A percentile compares a stretch with the other conserved stretches of the same genome.
These are phyloP conservation scores for Drosophila repleta DNA, from an alignment of 1,140 invertebrate genomes.

Conservation along the genomic window DNA sequence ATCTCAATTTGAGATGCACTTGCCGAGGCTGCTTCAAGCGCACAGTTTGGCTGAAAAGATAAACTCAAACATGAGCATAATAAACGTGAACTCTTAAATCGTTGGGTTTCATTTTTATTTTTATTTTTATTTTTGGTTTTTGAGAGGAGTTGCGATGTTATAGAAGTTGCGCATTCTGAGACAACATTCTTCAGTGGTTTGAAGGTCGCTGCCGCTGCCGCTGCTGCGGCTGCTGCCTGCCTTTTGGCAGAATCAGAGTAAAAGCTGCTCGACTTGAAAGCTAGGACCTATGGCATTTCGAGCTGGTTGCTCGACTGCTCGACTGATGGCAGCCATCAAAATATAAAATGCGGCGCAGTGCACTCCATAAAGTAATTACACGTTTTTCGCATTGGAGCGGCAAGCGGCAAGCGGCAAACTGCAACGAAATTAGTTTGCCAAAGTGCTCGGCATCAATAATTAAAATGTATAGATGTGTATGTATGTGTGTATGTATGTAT, in stretches of 20 bases:
- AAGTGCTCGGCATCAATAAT: slow-evolving; percentile 61
- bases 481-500: background rate
- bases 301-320: background rate
- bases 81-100: slow-evolving; percentile 7
- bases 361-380: slow-evolving; percentile 77
- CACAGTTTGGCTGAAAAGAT: too few relatives aligned
- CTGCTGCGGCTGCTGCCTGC: slow-evolving; percentile 29
- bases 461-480: slow-evolving; percentile 43
- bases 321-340: slow-evolving; percentile 28
- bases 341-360: slow-evolving; percentile 62
- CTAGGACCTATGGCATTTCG: slow-evolving; percentile 67
- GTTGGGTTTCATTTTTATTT: too few relatives aligned
- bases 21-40: background rate
- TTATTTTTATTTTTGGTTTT: slow-evolving; percentile 15
- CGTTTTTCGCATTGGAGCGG: slow-evolving; percentile 27
- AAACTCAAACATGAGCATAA: slow-evolving; percentile 1
- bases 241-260: slow-evolving; percentile 77
- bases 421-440: slow-evolving; percentile 67
- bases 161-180: slow-evolving; percentile 36
- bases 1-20: background rate
- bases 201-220: slow-evolving; percentile 55
- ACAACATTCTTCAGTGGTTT: slow-evolving; percentile 63
- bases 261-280: slow-evolving; percentile 70
- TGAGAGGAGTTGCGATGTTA: slow-evolving; percentile 9
- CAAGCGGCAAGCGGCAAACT: slow-evolving; percentile 23